Percentiles rank a stretch among this genome's conserved stretches.
phyloP scores from a whole-genome alignment of 2,797 vertebrate genomes.

The Falco biarmicus region DNA sequence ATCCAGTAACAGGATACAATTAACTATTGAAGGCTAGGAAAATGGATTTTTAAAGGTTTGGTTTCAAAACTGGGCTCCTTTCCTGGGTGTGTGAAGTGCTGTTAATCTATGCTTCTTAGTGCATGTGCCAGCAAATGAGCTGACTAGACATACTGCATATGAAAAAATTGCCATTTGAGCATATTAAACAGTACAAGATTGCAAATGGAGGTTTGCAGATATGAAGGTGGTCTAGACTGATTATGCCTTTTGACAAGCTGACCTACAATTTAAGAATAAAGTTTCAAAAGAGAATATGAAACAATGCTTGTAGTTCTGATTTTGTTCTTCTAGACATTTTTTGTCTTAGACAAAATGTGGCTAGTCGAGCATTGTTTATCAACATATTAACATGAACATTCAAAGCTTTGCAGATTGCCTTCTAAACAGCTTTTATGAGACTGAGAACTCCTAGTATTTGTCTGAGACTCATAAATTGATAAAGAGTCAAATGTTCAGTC shows the following conservation, averaged over 20 bases:
- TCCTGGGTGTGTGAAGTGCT: background rate
- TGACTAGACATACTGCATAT: background rate
- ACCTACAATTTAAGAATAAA: background rate
- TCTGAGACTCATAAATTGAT: background rate
- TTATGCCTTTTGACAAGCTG: background rate
- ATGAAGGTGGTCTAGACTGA: background rate
- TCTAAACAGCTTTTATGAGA: background rate
- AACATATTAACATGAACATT: background rate
- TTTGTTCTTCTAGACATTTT: background rate
- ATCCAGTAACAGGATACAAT: background rate
- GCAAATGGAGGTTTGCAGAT: background rate
- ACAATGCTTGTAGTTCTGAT: background rate
- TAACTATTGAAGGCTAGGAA: background rate
- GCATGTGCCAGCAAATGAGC: background rate
- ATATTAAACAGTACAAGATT: background rate
- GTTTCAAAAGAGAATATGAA: background rate
- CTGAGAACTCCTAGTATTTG: background rate
- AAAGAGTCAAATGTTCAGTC: background rate
- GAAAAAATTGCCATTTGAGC: background rate
- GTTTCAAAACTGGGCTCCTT: background rate
- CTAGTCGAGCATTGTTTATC: background rate
- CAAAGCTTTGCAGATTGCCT: background rate
- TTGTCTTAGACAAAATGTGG: background rate
- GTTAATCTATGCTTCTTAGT: background rate
- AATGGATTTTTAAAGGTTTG: background rate